phyloP scores from a whole-genome alignment of 2,113 vertebrate genomes.

The Poeciliopsis turrubarensis region DNA sequence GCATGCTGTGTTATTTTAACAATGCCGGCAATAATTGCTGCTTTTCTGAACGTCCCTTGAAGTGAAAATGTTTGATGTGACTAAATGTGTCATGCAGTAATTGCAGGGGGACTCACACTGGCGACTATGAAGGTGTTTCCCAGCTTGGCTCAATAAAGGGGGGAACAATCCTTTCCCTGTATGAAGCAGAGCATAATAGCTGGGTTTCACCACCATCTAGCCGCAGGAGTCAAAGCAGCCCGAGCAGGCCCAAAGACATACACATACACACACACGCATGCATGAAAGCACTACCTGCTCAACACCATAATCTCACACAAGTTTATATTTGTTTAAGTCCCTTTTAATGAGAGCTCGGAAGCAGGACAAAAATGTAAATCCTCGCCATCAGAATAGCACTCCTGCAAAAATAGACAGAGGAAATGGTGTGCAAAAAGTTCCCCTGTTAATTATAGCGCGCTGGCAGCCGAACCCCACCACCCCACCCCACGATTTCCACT shows the following conservation, averaged over 20 bases:
- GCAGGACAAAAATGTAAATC: slow-evolving; percentile 57
- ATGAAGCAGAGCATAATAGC: slow-evolving; percentile 52
- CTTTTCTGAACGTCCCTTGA: not conserved
- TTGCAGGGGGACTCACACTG: slow-evolving; percentile 22
- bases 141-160: slow-evolving; percentile 23
- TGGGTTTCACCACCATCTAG: slow-evolving; percentile 47
- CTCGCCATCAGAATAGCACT: slow-evolving; percentile 73
- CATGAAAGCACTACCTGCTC: slow-evolving; percentile 23
- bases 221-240: slow-evolving; percentile 60
- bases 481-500: slow-evolving; percentile 52
- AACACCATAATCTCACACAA: slow-evolving; percentile 39
- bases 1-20: not conserved
- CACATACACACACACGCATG: slow-evolving; percentile 8
- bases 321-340: slow-evolving; percentile 26
- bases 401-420: slow-evolving; percentile 82
- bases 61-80: not conserved
- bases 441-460: slow-evolving; percentile 80
- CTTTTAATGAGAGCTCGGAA: slow-evolving; percentile 44
- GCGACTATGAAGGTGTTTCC: slow-evolving; percentile 32
- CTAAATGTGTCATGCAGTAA: not conserved
- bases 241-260: slow-evolving; percentile 25
- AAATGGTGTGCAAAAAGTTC: slow-evolving; percentile 77
- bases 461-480: slow-evolving; percentile 54
- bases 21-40: not conserved
- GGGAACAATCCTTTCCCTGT: slow-evolving; percentile 50